A percentile compares a stretch with the other conserved stretches of the same genome.
Conservation (phyloP, 2,113 vertebrate species). For the Bubo blakistoni region DNA sequence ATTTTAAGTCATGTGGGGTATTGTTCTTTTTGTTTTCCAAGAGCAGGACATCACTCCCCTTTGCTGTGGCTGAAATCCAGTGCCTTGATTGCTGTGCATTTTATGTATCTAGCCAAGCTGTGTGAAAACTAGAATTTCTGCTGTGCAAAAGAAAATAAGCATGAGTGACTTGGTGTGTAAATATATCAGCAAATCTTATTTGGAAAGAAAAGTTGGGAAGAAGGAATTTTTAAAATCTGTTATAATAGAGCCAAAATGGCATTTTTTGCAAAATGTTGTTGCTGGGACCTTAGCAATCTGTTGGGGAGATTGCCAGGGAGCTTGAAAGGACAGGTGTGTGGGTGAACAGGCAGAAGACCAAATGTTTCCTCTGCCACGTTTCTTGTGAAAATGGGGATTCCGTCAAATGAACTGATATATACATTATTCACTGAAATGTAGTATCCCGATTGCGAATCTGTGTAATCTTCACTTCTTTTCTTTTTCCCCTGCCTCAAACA, state of each 20-base stretch:
- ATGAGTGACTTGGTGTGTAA: neutral
- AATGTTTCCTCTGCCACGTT: neutral
- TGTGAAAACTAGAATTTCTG: neutral
- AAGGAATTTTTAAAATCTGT: neutral
- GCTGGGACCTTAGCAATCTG: neutral
- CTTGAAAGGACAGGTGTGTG: neutral
- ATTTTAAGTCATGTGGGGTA: neutral
- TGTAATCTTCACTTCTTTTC: neutral
- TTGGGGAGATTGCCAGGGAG: neutral
- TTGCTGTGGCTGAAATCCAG: neutral
- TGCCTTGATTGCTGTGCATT: neutral
- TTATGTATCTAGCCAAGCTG: neutral
- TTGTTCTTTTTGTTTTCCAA: neutral
- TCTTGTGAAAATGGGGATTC: neutral
- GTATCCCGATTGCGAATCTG: neutral
- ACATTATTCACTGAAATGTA: neutral
- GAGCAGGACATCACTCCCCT: neutral
- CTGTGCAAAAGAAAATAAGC: neutral
- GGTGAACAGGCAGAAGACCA: neutral
- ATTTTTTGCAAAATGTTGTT: neutral
- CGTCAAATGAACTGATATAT: neutral
- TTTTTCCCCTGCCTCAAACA: neutral
- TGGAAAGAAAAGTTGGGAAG: neutral
- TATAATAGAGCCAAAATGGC: neutral
- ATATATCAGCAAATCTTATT: neutral